Evolutionary conservation across 2,797 vertebrate genomes (phyloP), one percentile per base, ranked within the genome.

Genomic region (Tragelaphus eurycerus): DNA sequence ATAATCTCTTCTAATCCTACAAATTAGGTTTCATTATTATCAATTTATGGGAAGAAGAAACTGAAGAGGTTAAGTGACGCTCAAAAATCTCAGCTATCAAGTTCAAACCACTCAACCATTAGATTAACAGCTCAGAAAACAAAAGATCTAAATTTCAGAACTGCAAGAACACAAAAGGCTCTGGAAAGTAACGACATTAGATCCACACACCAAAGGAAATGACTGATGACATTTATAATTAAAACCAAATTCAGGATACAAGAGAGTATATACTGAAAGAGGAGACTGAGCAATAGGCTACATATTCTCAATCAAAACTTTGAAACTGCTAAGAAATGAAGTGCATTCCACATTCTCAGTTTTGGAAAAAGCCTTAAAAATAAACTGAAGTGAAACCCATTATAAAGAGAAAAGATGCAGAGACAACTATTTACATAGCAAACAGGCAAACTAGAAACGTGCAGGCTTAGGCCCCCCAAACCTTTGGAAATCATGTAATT

Each of bases 1-100:
- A 82, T 16, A 31, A 23, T 17, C 27, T 87, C 38, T 60, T 89
- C 38, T 52, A 89, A 86, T 38, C 67, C 55, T 54, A 13, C 29
- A 43, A 93, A 13, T 64, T 71, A 62, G 74, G 46, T 71, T 3
- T 59, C 43, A 31, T 67, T 86, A 86, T 43, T 38, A 93, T 31
- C 34, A 54, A 76, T 84, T 96, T 82, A 93, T 2, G 96, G 79
- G n/a, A 93, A 89, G 38, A 96, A 64, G 83, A 96, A 95, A 93
- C 34, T 46, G 86, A 94, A 95, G 34, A 96, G 52, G 38, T 79
- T 57, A 92, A 84, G 29, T 29, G 67, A 97, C 85, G 54, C 46
- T 95, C 83, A 94, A 81, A 95, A 95, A 96, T 91, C 52, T 88
- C 88, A 78, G 78, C 14, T 27, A 9, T 59, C 74, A 93, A 93